phyloP scores from a whole-genome alignment of 2,888 invertebrate species.

The Vannuccia rotundouncinata region DNA sequence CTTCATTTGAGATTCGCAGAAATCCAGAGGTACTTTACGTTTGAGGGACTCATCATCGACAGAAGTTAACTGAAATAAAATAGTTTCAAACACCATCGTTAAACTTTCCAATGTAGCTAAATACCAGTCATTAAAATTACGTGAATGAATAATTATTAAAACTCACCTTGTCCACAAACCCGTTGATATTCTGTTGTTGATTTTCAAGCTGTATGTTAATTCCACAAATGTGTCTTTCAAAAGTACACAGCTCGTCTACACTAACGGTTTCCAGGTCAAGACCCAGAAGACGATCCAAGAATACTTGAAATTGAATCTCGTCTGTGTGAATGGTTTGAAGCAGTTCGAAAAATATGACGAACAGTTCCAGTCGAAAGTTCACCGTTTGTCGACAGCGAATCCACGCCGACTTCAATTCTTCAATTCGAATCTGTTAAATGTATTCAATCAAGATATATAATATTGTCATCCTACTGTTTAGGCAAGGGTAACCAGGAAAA shows the following conservation, averaged over 20 bases:
- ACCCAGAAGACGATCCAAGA: slow-evolving; percentile 25
- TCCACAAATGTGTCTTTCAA: not conserved
- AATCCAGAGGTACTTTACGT: not conserved
- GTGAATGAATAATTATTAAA: not conserved
- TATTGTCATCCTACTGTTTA: too few species aligned
- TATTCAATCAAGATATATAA: too few species aligned
- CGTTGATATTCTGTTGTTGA: not conserved
- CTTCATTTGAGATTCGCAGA: not conserved
- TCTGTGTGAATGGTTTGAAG: slow-evolving; percentile 24
- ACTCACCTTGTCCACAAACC: not conserved
- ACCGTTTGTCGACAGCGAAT: slow-evolving; percentile 30
- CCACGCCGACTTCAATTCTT: slow-evolving; percentile 17
- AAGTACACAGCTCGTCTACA: slow-evolving; percentile 18
- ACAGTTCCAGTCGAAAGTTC: slow-evolving; percentile 22
- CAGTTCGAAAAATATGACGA: not conserved
- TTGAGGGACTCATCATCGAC: not conserved
- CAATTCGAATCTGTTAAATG: not conserved
- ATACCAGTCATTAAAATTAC: not conserved
- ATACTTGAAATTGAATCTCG: slow-evolving; percentile 33
- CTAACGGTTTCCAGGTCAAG: slow-evolving; percentile 30
- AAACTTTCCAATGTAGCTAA: not conserved
- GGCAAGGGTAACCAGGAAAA: too few species aligned
- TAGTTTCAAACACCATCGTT: not conserved
- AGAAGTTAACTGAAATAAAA: not conserved
- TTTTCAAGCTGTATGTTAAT: not conserved